A percentile compares a stretch with the other conserved stretches of the same genome.
Conservation (phyloP, 2,888 invertebrate genomes). For the Pachydiplax longipennis region DNA sequence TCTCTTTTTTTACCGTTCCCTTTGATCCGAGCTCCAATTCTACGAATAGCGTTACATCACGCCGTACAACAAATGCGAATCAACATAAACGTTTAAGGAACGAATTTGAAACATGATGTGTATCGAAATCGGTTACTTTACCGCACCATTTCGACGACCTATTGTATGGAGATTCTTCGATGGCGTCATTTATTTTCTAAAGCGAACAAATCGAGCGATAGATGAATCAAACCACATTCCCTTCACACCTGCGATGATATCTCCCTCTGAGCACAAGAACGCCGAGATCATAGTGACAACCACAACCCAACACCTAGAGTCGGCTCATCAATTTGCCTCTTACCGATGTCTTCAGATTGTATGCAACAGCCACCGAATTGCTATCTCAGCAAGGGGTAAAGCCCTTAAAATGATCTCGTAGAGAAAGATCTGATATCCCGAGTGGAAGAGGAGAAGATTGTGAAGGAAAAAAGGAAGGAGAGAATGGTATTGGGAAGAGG, state of each 20-base stretch:
- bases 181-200: neutral
- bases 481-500: neutral
- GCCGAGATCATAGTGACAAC: neutral
- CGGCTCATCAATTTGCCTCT: neutral
- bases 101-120: neutral
- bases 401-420: neutral
- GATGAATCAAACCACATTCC: neutral
- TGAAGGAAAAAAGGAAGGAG: neutral
- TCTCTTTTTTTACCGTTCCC: no score
- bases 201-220: neutral
- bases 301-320: neutral
- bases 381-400: neutral
- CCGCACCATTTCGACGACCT: neutral
- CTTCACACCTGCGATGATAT: neutral
- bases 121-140: neutral
- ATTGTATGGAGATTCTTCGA: neutral
- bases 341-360: neutral
- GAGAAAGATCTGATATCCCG: neutral
- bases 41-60: no score
- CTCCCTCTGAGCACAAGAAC: neutral
- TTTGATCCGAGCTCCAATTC: no score
- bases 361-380: neutral
- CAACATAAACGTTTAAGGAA: neutral
- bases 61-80: no score
- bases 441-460: neutral